Conservation (phyloP, 2,113 vertebrate species). For the Chauna torquata region DNA sequence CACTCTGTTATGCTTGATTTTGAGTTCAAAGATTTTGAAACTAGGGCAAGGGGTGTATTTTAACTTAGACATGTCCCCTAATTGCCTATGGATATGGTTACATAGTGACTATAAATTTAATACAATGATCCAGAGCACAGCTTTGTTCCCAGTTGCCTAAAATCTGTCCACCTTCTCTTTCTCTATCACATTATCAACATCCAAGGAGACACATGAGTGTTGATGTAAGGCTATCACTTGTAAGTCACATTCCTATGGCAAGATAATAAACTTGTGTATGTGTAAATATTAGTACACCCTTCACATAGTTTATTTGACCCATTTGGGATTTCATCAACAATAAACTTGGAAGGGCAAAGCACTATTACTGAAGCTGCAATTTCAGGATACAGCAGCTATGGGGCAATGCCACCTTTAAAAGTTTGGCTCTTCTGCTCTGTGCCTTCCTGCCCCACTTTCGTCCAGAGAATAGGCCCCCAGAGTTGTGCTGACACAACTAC, state of each 20-base stretch:
- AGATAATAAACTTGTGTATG: neutral
- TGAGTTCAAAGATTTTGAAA: neutral
- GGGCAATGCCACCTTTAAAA: neutral
- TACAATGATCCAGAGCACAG: neutral
- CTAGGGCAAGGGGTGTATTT: neutral
- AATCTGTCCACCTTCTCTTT: neutral
- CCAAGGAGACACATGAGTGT: neutral
- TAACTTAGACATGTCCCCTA: neutral
- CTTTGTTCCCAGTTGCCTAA: neutral
- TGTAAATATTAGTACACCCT: conserved; percentile 11
- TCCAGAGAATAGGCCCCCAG: neutral
- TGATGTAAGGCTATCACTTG: neutral
- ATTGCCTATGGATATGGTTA: neutral
- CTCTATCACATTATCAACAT: neutral
- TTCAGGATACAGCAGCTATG: neutral
- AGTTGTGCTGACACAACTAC: neutral
- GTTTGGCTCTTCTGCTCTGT: neutral
- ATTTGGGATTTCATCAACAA: neutral
- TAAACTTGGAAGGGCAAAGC: neutral
- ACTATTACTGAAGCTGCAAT: neutral
- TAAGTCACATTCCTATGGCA: neutral
- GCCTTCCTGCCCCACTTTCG: neutral
- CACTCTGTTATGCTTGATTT: neutral
- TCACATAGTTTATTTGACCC: neutral
- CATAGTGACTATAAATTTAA: neutral